Base-by-base conservation (phyloP, 1,140 invertebrate genomes). In the Thalassaphorura encarpata region DNA sequence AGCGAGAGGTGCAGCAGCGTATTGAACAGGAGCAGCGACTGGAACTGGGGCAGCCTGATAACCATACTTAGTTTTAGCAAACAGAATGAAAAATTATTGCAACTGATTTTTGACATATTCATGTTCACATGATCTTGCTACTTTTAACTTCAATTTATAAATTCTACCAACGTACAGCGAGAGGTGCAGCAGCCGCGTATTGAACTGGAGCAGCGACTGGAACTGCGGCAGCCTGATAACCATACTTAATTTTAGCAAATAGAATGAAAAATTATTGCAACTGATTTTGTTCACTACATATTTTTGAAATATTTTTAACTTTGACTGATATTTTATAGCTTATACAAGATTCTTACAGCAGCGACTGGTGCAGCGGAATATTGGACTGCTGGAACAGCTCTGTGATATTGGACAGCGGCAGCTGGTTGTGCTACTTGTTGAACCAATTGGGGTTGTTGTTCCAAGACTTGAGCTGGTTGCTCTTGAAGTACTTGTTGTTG, bases 101-200 rank as follows among this genome's bases (percentile, higher is more conserved):
- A n/a, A n/a, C n/a, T n/a, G n/a, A n/a, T n/a, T n/a, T n/a, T n/a
- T n/a, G n/a, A n/a, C n/a, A n/a, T n/a, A n/a, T n/a, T n/a, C n/a
- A n/a, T n/a, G n/a, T n/a, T n/a, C n/a, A n/a, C n/a, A n/a, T n/a
- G n/a, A n/a, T n/a, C n/a, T n/a, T n/a, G n/a, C n/a, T n/a, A n/a
- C n/a, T n/a, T n/a, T n/a, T n/a, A n/a, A n/a, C n/a, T n/a, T n/a
- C n/a, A n/a, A n/a, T n/a, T n/a, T n/a, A n/a, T n/a, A n/a, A n/a
- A n/a, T n/a, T n/a, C n/a, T n/a, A n/a, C n/a, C n/a, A n/a, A 29
- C 57, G 57, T 29, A 63, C 57, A 26, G 61, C 61, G 29, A 59
- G 33, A 46, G 53, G 52, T 54, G 60, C 39, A 23, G 57, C 33
- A 24, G 42, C 50, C 36, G 50, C 50, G 28, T 47, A 24, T 13